phyloP scores from a whole-genome alignment of 2,113 vertebrate species.

The Daubentonia madagascariensis region DNA sequence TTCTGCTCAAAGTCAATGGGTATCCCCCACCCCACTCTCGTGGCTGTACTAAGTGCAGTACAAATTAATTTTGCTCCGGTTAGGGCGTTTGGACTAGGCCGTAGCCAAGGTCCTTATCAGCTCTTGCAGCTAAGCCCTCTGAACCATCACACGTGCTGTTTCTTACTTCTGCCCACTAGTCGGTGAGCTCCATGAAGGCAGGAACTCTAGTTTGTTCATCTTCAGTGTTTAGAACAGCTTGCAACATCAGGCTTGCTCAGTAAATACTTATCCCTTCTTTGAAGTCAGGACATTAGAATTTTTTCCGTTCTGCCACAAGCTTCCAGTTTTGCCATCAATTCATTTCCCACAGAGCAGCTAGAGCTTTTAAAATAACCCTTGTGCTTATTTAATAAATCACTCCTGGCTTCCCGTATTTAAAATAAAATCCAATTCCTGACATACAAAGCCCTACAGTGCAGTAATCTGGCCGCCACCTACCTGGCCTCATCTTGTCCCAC shows the following conservation, averaged over 20 bases:
- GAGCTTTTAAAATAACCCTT: background rate
- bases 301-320: slow-evolving; percentile 2
- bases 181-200: background rate
- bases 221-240: background rate
- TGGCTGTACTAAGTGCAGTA: background rate
- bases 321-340: background rate
- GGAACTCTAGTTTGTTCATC: background rate
- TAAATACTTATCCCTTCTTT: background rate
- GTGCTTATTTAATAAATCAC: background rate
- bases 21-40: background rate
- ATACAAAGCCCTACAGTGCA: background rate
- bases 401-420: background rate
- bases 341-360: background rate
- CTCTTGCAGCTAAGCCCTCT: background rate
- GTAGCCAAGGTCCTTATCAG: background rate
- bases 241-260: background rate
- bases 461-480: background rate
- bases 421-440: background rate
- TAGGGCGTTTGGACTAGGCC: background rate
- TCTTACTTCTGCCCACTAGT: background rate
- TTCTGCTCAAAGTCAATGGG: background rate
- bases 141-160: background rate
- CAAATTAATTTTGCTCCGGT: background rate
- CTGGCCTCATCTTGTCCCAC: background rate
- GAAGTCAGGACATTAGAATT: background rate